Conservation (phyloP, 2,888 invertebrate species). For the Hoplodrina ambigua region DNA sequence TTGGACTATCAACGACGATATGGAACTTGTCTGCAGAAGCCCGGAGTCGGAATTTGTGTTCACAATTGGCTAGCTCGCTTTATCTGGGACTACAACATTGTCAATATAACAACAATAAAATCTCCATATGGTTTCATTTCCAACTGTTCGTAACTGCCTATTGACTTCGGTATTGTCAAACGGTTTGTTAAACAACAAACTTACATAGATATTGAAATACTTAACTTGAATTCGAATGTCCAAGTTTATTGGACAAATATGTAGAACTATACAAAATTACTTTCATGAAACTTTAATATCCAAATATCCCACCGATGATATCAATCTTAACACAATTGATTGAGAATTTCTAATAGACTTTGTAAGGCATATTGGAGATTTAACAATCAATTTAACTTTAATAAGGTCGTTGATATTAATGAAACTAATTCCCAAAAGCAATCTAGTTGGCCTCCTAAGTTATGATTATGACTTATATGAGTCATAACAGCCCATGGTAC, state of each 20-base stretch:
- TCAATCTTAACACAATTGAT: background rate
- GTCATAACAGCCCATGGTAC: constrained; percentile 46
- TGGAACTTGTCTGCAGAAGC: too few species aligned
- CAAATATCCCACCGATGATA: background rate
- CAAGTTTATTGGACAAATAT: constrained; percentile 5
- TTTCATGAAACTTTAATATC: background rate
- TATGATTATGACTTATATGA: constrained; percentile 50
- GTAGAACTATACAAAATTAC: background rate
- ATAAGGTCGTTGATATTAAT: constrained; percentile 36
- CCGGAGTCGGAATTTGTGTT: background rate
- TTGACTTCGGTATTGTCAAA: constrained; percentile 22
- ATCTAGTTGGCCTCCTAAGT: constrained; percentile 48
- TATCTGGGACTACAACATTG: too few species aligned
- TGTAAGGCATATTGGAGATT: background rate
- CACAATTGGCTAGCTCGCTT: background rate
- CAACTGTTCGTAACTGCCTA: constrained; percentile 5
- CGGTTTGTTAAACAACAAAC: constrained; percentile 26
- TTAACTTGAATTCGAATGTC: constrained; percentile 6
- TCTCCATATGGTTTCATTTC: background rate
- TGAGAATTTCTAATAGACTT: background rate
- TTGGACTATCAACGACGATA: too few species aligned
- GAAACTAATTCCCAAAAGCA: constrained; percentile 45
- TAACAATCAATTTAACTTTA: constrained; percentile 11
- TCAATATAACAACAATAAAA: constrained; percentile 5
- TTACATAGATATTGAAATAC: constrained; percentile 11